Percentiles rank a stretch among this genome's conserved stretches.
phyloP scores from a whole-genome alignment of 2,113 vertebrate species.

The Eleginops maclovinus region DNA sequence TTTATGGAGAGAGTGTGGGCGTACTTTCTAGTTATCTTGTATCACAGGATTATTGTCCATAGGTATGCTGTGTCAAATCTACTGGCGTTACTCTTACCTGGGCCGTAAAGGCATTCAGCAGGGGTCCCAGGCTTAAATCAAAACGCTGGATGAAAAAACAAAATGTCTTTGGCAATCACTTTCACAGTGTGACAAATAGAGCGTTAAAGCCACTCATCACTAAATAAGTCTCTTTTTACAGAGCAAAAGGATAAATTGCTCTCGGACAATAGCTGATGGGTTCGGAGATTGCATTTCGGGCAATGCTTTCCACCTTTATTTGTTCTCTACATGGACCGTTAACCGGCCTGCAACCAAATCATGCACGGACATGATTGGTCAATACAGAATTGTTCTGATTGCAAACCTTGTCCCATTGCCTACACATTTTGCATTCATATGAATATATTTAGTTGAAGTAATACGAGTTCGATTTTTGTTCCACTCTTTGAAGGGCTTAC shows the following conservation, averaged over 20 bases:
- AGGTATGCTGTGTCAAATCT: slow-evolving; percentile 12
- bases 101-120: slow-evolving; percentile 36
- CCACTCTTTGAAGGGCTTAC: background rate
- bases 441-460: slow-evolving; percentile 1
- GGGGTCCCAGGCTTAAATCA: slow-evolving; percentile 29
- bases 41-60: background rate
- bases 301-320: background rate
- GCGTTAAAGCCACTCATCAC: background rate
- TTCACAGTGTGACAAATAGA: slow-evolving; percentile 23
- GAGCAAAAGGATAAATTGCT: background rate
- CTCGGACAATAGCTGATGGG: no score
- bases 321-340: background rate
- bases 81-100: slow-evolving; percentile 13
- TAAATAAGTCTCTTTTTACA: background rate
- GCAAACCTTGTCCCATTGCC: background rate
- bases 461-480: background rate
- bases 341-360: background rate
- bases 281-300: no score
- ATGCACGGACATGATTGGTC: background rate
- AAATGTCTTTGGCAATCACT: slow-evolving; percentile 12
- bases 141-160: slow-evolving; percentile 14
- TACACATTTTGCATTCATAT: background rate
- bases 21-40: slow-evolving; percentile 29
- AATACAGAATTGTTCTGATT: background rate
- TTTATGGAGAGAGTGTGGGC: slow-evolving; percentile 20